phyloP scores from a whole-genome alignment of 2,113 vertebrate species.

The Pelmatolapia mariae region DNA sequence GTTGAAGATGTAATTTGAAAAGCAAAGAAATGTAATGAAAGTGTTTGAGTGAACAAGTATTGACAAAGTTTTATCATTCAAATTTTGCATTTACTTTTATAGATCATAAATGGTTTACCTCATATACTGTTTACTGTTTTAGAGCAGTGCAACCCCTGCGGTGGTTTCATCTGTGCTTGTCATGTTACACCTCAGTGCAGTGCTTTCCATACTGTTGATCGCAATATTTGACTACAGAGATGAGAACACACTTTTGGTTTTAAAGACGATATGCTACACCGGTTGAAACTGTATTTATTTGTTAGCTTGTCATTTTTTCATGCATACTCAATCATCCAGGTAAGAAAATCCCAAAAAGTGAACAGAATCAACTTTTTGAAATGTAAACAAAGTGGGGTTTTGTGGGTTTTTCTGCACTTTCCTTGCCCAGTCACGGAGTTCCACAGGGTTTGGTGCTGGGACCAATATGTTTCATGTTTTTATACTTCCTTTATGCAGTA shows the following conservation, averaged over 20 bases:
- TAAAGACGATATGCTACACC: not conserved
- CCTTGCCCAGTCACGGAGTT: not conserved
- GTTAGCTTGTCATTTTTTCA: not conserved
- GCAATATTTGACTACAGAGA: not conserved
- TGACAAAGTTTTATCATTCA: not conserved
- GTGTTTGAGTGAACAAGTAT: not conserved
- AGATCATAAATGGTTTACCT: not conserved
- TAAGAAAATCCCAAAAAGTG: not conserved
- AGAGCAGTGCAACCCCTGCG: accelerated
- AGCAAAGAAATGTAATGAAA: not conserved
- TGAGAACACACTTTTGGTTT: not conserved
- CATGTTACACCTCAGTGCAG: not conserved
- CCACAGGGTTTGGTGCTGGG: not conserved
- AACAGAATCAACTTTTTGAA: not conserved
- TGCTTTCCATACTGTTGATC: not conserved
- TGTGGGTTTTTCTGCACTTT: not conserved
- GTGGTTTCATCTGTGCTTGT: not conserved
- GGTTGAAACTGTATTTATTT: not conserved
- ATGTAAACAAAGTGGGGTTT: accelerated
- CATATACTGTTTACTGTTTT: accelerated
- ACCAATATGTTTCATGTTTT: not conserved
- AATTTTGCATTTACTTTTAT: not conserved
- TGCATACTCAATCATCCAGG: not conserved
- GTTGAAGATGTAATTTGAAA: not conserved
- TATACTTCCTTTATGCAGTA: not conserved